A percentile compares a stretch with the other conserved stretches of the same genome.
phyloP scores from a whole-genome alignment of 2,888 invertebrate genomes.

The Therioaphis trifolii region DNA sequence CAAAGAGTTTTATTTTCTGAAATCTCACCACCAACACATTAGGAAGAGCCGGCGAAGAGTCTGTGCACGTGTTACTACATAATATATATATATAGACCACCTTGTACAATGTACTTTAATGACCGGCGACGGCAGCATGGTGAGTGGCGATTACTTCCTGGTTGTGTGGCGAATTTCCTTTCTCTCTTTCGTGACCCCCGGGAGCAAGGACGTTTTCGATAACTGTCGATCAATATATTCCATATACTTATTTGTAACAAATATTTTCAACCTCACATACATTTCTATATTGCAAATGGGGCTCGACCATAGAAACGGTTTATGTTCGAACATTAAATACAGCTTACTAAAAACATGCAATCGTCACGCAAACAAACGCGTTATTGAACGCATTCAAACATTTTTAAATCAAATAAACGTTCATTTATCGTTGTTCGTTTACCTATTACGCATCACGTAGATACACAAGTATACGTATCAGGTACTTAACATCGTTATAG shows the following conservation, averaged over 20 bases:
- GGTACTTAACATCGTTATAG: too few relatives aligned
- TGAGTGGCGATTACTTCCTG: constrained; percentile 43
- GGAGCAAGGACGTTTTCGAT: constrained; percentile 54
- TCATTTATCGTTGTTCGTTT: neutral
- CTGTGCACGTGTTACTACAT: too few relatives aligned
- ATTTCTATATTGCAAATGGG: neutral
- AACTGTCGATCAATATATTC: constrained; percentile 16
- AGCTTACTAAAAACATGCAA: neutral
- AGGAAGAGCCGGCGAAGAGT: too few relatives aligned
- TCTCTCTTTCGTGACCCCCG: constrained; percentile 53
- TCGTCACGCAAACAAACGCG: neutral
- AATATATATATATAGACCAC: neutral
- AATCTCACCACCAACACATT: too few relatives aligned
- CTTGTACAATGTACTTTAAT: neutral
- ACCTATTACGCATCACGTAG: neutral
- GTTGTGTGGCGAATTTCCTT: constrained; percentile 49
- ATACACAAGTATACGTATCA: neutral
- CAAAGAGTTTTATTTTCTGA: too few relatives aligned
- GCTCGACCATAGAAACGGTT: neutral
- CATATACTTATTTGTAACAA: neutral
- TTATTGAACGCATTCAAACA: neutral
- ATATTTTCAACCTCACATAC: neutral
- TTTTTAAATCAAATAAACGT: neutral
- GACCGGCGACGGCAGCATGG: neutral
- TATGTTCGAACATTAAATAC: neutral